phyloP scores from a whole-genome alignment of 2,888 invertebrate genomes.

The Synanthedon vespiformis region DNA sequence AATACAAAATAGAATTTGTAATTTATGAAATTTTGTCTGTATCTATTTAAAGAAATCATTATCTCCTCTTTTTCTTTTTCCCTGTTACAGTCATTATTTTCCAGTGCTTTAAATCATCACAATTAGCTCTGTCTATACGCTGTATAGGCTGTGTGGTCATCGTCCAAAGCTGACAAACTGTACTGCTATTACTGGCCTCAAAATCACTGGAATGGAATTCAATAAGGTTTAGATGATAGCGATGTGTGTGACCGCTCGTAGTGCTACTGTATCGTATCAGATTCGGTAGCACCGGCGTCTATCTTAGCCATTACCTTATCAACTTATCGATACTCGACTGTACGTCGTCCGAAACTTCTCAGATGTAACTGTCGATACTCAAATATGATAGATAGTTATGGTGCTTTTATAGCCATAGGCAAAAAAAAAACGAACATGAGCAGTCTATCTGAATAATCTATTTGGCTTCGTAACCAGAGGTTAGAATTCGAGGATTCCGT shows the following conservation, averaged over 20 bases:
- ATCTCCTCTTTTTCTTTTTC: too few species aligned
- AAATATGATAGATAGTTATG: slow-evolving; percentile 47
- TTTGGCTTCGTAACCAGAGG: slow-evolving; percentile 43
- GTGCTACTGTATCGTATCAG: slow-evolving; percentile 50
- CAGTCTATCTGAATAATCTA: slow-evolving; percentile 39
- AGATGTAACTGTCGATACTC: slow-evolving; percentile 55
- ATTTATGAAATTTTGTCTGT: too few species aligned
- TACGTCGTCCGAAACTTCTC: slow-evolving; percentile 25
- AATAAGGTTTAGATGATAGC: slow-evolving; percentile 38
- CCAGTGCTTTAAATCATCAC: too few species aligned
- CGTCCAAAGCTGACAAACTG: neutral
- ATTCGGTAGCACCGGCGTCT: slow-evolving; percentile 49
- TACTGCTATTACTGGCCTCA: neutral
- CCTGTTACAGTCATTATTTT: too few species aligned
- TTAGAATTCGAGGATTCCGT: slow-evolving; percentile 42
- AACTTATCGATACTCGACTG: slow-evolving; percentile 40
- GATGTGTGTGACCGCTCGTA: slow-evolving; percentile 34
- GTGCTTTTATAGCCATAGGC: slow-evolving; percentile 44
- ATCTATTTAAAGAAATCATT: too few species aligned
- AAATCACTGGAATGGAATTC: slow-evolving; percentile 44
- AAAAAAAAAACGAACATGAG: slow-evolving; percentile 43
- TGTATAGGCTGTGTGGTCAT: too few species aligned
- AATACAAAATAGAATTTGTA: too few species aligned
- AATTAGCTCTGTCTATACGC: too few species aligned
- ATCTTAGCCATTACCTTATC: slow-evolving; percentile 59